phyloP scores from a whole-genome alignment of 2,797 vertebrate genomes.

The Phataginus tricuspis region DNA sequence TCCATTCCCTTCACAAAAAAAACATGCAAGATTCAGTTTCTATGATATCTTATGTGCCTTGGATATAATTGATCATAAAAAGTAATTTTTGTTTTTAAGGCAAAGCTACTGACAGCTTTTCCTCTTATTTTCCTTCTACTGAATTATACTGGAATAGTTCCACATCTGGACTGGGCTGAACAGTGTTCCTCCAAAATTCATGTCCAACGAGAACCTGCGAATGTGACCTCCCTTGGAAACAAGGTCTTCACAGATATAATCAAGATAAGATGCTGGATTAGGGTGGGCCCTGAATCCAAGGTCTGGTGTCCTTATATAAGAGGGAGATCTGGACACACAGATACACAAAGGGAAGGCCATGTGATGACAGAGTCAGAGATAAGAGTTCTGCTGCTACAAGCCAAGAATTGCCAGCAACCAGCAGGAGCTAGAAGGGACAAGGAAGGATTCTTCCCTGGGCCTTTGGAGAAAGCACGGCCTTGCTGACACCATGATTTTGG shows the following conservation, averaged over 20 bases:
- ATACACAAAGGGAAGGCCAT: not conserved
- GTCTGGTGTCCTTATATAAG: not conserved
- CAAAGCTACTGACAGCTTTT: not conserved
- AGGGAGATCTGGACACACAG: not conserved
- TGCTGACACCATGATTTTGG: too few species aligned
- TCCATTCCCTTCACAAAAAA: not conserved
- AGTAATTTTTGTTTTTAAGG: not conserved
- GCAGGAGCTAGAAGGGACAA: not conserved
- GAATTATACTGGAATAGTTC: not conserved
- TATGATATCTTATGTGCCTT: not conserved
- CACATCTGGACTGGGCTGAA: not conserved
- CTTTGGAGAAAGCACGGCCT: not conserved
- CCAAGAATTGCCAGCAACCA: not conserved
- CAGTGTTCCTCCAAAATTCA: not conserved
- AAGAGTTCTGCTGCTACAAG: rapidly evolving
- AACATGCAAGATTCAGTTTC: not conserved
- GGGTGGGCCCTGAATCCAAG: not conserved
- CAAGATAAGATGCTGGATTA: not conserved
- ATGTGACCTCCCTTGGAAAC: not conserved
- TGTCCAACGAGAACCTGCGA: not conserved
- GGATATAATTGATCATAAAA: not conserved
- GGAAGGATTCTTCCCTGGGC: not conserved
- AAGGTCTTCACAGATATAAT: not conserved
- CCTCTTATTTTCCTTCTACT: not conserved
- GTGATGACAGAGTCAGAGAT: not conserved